These are phyloP conservation scores for Diachasmimorpha longicaudata DNA, from an alignment of 1,140 invertebrate species.

Conservation along the genomic window DNA sequence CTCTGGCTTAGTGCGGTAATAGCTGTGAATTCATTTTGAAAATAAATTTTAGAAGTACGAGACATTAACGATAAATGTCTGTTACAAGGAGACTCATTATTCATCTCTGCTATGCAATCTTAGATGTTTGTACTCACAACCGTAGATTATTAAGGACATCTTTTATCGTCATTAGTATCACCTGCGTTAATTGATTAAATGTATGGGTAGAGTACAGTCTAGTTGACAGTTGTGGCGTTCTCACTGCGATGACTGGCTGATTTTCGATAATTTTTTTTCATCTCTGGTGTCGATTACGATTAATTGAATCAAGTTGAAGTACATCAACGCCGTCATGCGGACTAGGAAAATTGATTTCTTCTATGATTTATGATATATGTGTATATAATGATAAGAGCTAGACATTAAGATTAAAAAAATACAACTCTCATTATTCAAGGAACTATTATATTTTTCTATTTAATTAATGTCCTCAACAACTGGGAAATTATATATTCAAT, in stretches of 20 bases:
- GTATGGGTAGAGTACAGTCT: not conserved
- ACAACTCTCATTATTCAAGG: conserved; percentile 55
- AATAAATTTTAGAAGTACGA: not conserved
- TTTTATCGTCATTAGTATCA: conserved; percentile 14
- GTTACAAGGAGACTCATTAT: not conserved
- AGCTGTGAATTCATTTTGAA: conserved; percentile 1
- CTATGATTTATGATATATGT: conserved; percentile 50
- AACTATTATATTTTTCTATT: conserved; percentile 23
- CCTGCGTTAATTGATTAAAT: conserved; percentile 12
- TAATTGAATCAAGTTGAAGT: not conserved
- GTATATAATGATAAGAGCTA: conserved; percentile 60
- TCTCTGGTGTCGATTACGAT: not conserved
- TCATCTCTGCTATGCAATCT: not conserved
- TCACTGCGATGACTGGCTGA: not conserved
- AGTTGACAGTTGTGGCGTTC: not conserved
- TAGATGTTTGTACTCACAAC: conserved; percentile 27
- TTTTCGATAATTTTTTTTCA: not conserved
- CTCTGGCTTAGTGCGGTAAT: not conserved
- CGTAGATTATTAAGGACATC: conserved; percentile 18
- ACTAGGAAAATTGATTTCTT: conserved; percentile 19
- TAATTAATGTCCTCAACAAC: not conserved
- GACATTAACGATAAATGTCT: not conserved
- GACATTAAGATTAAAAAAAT: conserved; percentile 54
- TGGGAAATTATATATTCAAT: not conserved
- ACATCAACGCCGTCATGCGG: not conserved